phyloP scores from a whole-genome alignment of 2,888 invertebrate genomes.

The Melitaea athalia region DNA sequence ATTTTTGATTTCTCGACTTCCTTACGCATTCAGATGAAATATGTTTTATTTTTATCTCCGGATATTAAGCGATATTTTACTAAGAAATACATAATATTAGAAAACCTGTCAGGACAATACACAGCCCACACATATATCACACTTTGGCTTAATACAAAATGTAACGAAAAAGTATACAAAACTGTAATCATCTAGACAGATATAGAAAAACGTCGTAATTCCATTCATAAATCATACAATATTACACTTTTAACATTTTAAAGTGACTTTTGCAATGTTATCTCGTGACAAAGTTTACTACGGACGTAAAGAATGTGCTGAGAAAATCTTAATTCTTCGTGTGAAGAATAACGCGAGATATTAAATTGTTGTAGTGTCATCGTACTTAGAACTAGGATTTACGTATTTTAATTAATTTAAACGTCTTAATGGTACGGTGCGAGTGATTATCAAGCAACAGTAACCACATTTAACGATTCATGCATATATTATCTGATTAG shows the following conservation, averaged over 20 bases:
- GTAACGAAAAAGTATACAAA: not conserved
- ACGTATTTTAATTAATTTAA: too few relatives aligned
- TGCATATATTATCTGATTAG: not conserved
- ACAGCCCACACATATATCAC: not conserved
- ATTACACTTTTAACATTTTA: too few relatives aligned
- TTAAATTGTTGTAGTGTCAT: too few relatives aligned
- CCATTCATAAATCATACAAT: not conserved
- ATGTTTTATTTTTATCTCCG: constrained; percentile 27
- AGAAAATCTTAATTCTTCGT: not conserved
- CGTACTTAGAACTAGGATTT: too few relatives aligned
- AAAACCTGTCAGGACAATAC: constrained; percentile 20
- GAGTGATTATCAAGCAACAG: not conserved
- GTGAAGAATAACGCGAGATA: too few relatives aligned
- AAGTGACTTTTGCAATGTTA: not conserved
- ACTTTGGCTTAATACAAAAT: not conserved
- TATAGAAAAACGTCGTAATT: not conserved
- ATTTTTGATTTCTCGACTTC: constrained; percentile 26
- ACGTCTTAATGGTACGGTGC: too few relatives aligned
- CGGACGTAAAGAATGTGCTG: not conserved
- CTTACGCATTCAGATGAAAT: constrained; percentile 28
- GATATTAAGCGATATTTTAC: constrained; percentile 36
- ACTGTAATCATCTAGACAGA: not conserved
- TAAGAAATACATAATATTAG: constrained; percentile 22
- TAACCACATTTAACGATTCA: not conserved
- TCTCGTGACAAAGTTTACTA: not conserved